Percentiles rank a stretch among this genome's conserved stretches.
phyloP scores from a whole-genome alignment of 92 coral and sea anemone species.

The Siderastrea siderea region DNA sequence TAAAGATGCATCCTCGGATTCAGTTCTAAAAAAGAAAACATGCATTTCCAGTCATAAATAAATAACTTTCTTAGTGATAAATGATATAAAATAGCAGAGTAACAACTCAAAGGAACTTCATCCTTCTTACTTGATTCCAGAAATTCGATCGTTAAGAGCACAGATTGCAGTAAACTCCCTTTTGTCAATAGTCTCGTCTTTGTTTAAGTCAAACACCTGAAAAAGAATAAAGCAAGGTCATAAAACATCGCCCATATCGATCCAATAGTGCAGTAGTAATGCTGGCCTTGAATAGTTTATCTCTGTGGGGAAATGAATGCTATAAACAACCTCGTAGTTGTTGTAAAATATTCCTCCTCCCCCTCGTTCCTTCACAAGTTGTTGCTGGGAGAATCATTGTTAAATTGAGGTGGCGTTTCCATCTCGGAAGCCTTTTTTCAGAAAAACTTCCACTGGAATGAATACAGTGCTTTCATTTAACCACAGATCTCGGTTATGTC shows the following conservation, averaged over 20 bases:
- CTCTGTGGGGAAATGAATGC: too few relatives aligned
- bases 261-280: not conserved
- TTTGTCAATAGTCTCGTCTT: constrained; percentile 88
- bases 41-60: too few relatives aligned
- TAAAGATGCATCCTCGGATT: constrained; percentile 88
- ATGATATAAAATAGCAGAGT: not conserved
- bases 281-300: too few relatives aligned
- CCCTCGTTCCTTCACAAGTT: too few relatives aligned
- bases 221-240: not conserved
- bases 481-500: too few relatives aligned
- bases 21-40: constrained; percentile 71
- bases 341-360: too few relatives aligned
- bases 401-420: too few relatives aligned
- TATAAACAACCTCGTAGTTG: too few relatives aligned
- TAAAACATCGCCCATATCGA: not conserved
- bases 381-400: too few relatives aligned
- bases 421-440: too few relatives aligned
- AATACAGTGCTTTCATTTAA: too few relatives aligned
- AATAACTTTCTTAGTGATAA: not conserved
- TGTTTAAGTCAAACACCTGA: constrained; percentile 97
- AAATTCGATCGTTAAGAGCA: constrained; percentile 89
- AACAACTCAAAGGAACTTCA: not conserved
- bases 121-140: constrained; percentile 78
- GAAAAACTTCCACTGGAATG: too few relatives aligned
- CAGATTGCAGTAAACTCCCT: constrained; percentile 96